Conservation (phyloP, 2,888 invertebrate species). For the Nemotelus nigrinus region DNA sequence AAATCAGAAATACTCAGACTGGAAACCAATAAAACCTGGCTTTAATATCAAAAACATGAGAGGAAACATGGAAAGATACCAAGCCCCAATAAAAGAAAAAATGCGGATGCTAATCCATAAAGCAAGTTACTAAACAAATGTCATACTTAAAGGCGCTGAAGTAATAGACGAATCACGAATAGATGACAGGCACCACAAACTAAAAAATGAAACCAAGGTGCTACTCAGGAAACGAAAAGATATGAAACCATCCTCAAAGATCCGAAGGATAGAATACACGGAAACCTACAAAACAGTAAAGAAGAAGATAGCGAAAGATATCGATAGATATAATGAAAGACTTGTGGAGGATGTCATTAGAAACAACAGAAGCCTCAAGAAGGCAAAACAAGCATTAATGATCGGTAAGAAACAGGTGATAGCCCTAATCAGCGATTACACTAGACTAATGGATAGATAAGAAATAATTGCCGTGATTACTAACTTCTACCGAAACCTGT, state of each 20-base stretch:
- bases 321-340: slow-evolving; percentile 2
- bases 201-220: neutral
- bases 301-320: slow-evolving; percentile 8
- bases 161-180: too few species aligned
- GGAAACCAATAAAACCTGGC: neutral
- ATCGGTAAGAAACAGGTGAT: neutral
- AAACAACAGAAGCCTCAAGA: slow-evolving; percentile 10
- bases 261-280: slow-evolving; percentile 10
- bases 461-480: too few species aligned
- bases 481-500: neutral
- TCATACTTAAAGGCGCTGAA: too few species aligned
- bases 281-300: slow-evolving; percentile 22
- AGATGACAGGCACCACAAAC: neutral
- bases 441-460: too few species aligned
- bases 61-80: neutral
- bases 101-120: neutral
- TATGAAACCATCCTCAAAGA: slow-evolving; percentile 15
- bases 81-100: slow-evolving; percentile 3
- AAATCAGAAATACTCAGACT: too few species aligned
- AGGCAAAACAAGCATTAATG: neutral
- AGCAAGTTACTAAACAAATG: too few species aligned
- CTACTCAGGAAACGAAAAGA: slow-evolving; percentile 15
- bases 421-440: neutral
- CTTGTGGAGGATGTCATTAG: slow-evolving; percentile 9
- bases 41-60: neutral